phyloP scores from a whole-genome alignment of 2,797 vertebrate species.

The Onychomys arenicola region DNA sequence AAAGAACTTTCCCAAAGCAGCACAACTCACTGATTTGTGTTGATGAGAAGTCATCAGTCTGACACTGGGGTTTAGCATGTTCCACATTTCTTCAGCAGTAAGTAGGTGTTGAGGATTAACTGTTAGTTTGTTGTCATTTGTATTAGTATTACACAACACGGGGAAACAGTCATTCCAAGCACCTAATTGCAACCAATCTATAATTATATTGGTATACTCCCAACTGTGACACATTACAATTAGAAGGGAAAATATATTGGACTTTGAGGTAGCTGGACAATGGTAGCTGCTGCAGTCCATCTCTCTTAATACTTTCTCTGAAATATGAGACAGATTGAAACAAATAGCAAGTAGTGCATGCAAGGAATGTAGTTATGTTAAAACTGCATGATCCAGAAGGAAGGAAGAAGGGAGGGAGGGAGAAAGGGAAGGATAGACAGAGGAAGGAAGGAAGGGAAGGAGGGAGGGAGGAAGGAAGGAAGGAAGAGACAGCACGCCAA shows the following conservation, averaged over 20 bases:
- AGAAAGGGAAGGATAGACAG: background rate
- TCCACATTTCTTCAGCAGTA: background rate
- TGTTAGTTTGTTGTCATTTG: background rate
- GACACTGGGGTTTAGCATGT: background rate
- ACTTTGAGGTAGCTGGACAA: background rate
- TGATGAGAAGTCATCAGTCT: constrained; percentile 6
- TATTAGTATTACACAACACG: background rate
- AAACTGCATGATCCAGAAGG: background rate
- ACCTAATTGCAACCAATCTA: background rate
- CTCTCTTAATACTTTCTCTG: background rate
- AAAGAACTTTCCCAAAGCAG: constrained; percentile 31
- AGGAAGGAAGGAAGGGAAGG: no score
- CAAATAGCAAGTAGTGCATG: background rate
- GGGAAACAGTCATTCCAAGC: background rate
- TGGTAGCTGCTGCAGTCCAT: background rate
- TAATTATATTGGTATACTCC: background rate
- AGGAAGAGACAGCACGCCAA: background rate
- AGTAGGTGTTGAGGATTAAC: background rate
- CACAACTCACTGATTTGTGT: background rate
- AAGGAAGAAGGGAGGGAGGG: background rate
- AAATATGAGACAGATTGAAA: background rate
- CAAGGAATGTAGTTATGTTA: background rate
- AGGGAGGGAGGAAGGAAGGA: background rate
- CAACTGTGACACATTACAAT: background rate
- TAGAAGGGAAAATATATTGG: background rate